Percentiles rank a stretch among this genome's conserved stretches.
phyloP scores from a whole-genome alignment of 2,888 invertebrate genomes.

The Schrankia costaestrigalis region DNA sequence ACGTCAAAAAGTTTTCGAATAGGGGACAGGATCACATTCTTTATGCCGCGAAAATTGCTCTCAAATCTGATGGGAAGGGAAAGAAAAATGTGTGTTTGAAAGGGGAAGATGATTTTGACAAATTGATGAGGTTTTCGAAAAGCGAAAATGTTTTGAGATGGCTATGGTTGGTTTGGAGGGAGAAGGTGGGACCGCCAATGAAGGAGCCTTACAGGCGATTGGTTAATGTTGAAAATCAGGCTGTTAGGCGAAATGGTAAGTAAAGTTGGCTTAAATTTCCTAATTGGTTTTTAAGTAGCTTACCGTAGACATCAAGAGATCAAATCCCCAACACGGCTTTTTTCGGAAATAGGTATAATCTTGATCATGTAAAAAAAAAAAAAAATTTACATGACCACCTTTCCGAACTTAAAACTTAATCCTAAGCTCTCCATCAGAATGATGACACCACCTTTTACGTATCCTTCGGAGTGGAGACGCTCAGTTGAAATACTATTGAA shows the following conservation, averaged over 20 bases:
- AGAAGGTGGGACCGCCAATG: slow-evolving; percentile 80
- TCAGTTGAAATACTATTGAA: too few species aligned
- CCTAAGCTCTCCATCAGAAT: too few species aligned
- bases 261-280: too few species aligned
- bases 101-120: slow-evolving; percentile 83
- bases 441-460: too few species aligned
- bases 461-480: too few species aligned
- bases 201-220: slow-evolving; percentile 75
- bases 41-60: slow-evolving; percentile 33
- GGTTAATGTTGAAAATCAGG: slow-evolving; percentile 82
- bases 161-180: slow-evolving; percentile 85
- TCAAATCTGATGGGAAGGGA: slow-evolving; percentile 10
- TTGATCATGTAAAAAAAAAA: too few species aligned
- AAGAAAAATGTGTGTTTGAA: slow-evolving; percentile 68
- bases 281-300: too few species aligned
- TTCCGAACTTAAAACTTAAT: too few species aligned
- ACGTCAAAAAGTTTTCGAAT: slow-evolving; percentile 27
- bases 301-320: too few species aligned
- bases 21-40: slow-evolving; percentile 20
- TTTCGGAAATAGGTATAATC: too few species aligned
- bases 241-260: slow-evolving; percentile 83
- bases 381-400: too few species aligned
- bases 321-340: too few species aligned
- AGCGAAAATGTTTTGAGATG: slow-evolving; percentile 75
- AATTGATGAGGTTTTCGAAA: slow-evolving; percentile 75